phyloP scores from a whole-genome alignment of 35 echinoderm and acorn worm species.

The Hemicentrotus pulcherrimus region DNA sequence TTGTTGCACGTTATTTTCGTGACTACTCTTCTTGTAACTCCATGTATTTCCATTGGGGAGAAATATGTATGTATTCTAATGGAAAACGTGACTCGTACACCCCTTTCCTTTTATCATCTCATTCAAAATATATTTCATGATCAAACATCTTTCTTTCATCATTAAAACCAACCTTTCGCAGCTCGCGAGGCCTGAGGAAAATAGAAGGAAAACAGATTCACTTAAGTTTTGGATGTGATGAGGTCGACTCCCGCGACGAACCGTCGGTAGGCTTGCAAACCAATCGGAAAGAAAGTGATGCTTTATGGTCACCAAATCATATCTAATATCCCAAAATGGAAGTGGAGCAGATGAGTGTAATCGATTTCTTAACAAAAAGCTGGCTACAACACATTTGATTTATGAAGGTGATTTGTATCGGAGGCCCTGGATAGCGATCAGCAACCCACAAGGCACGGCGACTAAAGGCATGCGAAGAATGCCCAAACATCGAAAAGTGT shows the following conservation, averaged over 20 bases:
- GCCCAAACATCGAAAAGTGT: background rate
- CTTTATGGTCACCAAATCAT: constrained; percentile 43
- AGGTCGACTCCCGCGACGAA: constrained; percentile 1
- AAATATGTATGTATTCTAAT: background rate
- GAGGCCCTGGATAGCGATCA: background rate
- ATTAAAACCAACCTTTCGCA: background rate
- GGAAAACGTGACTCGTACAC: background rate
- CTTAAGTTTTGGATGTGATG: constrained; percentile 5
- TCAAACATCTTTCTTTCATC: background rate
- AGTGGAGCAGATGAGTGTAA: constrained; percentile 23
- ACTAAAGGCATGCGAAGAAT: background rate
- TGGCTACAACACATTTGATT: constrained; percentile 29
- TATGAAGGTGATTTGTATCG: constrained; percentile 17
- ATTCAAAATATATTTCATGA: background rate
- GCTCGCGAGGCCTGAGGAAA: background rate
- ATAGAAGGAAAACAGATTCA: background rate
- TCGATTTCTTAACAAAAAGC: constrained; percentile 47
- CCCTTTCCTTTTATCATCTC: background rate
- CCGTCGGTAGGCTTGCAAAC: background rate
- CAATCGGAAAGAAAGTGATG: constrained; percentile 32
- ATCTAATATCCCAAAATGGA: constrained; percentile 26
- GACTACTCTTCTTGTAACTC: background rate
- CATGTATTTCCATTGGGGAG: background rate
- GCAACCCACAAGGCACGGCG: background rate
- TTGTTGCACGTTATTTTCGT: background rate